Evolutionary conservation across 2,797 vertebrate species (phyloP).

Genomic region (Mareca strepera): DNA sequence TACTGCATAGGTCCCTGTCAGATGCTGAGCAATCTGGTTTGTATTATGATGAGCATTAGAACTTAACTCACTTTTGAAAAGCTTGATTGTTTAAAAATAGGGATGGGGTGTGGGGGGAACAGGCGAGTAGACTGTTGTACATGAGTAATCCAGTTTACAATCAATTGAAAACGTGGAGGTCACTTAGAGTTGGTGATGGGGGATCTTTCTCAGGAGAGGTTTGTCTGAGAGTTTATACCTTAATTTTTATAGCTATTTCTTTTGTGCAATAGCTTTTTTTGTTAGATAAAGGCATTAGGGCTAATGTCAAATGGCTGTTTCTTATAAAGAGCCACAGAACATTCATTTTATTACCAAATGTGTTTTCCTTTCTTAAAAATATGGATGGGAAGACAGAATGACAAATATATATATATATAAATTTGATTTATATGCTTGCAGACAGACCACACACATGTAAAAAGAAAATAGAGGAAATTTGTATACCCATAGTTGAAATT

Average conservation of each 20-base stretch:
- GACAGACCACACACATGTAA: slow-evolving; percentile 25
- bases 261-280: background rate
- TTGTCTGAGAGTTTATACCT: background rate
- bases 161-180: background rate
- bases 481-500: background rate
- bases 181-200: background rate
- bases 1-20: accelerated
- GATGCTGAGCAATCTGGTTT: background rate
- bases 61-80: background rate
- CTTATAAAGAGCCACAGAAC: slow-evolving; percentile 18
- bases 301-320: slow-evolving; percentile 39
- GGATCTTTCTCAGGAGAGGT: background rate
- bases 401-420: background rate
- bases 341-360: slow-evolving; percentile 34
- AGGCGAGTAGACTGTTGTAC: background rate
- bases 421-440: slow-evolving; percentile 22
- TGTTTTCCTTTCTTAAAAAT: slow-evolving; percentile 48
- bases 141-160: background rate
- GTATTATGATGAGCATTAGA: background rate
- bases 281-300: slow-evolving; percentile 28
- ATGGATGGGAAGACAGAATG: slow-evolving; percentile 32
- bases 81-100: background rate
- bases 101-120: background rate
- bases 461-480: background rate
- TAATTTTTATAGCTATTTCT: background rate